A percentile compares a stretch with the other conserved stretches of the same genome.
These are phyloP conservation scores for Xenus cinereus DNA, from an alignment of 2,113 vertebrate genomes.

Conservation along the genomic window DNA sequence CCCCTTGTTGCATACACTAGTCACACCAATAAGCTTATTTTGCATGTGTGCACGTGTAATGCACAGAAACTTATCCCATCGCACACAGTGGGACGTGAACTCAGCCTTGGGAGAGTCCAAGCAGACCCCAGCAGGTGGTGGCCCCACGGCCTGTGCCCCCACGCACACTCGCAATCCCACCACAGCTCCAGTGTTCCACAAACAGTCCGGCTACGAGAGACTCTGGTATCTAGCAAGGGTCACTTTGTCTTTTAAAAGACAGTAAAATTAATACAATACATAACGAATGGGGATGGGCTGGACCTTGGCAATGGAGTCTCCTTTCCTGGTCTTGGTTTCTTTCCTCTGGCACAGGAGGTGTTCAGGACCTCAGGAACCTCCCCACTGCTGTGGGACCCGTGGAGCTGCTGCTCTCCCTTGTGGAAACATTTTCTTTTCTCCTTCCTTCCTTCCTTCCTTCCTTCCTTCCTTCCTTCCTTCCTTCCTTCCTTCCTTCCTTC, in stretches of 20 bases:
- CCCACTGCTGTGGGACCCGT: neutral
- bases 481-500: neutral
- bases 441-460: neutral
- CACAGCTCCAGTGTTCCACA: neutral
- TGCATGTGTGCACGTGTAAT: neutral
- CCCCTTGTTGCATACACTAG: neutral
- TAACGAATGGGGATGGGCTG: neutral
- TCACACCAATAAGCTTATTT: neutral
- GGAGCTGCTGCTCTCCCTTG: neutral
- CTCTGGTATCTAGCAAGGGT: neutral
- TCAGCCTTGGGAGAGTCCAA: neutral
- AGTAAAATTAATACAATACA: neutral
- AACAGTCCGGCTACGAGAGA: neutral
- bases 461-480: neutral
- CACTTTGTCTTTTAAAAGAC: neutral
- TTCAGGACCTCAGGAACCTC: rapidly evolving
- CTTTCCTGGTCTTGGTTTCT: neutral
- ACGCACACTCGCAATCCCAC: neutral
- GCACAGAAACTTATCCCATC: neutral
- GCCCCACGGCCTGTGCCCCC: no score
- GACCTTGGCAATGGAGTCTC: neutral
- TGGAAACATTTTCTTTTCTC: neutral
- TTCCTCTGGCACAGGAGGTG: no score
- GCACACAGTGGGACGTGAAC: neutral
- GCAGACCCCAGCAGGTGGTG: neutral